Evolutionary conservation across 2,888 invertebrate genomes (phyloP), one percentile per base, ranked within the genome.

Genomic region (Nipponacmea schrenckii): DNA sequence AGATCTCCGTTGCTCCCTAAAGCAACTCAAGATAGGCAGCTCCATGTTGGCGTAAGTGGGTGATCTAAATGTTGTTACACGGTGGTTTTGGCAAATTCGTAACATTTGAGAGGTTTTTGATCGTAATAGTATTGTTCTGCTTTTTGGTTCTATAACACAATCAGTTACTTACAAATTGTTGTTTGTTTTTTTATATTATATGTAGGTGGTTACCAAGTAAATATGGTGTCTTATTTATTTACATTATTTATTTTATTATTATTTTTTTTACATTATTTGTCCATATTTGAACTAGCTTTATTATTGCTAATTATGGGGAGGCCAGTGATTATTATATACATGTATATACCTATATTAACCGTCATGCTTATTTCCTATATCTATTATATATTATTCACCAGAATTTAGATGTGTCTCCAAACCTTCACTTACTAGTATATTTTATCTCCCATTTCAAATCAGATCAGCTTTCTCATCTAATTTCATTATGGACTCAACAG

Each of bases 31-130:
- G 56, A 56, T 56, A 56, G 56, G 56, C 56, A 56, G 56, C 56
- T 56, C 39, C 39, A 56, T 24, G 20, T 56, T 56, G 62, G 45
- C 63, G 46, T 50, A 63, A 69, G 62, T 62, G 68, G 62, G 62
- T 62, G 68, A 69, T 46, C 46, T 69, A 31, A 44, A 69, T 69
- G 68, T 69, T 69, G 68, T 69, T 31, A 63, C 62, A 69, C 62
- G 68, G 68, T 69, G 68, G 68, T 69, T 69, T 69, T 69, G 62
- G 68, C 68, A 69, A 69, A 56, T 24, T 56, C 56, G 56, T 56
- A 56, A 56, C 20, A 24, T 56, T 56, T 20, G 24, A 56, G 24
- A 24, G 56, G 20, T 56, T 56, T 56, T 56, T 56, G 56, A 56
- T 56, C 56, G 56, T 56, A 56, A 56, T 56, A 24, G 24, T 56